phyloP scores from a whole-genome alignment of 2,888 invertebrate species.

The Oscheius myriophilus region DNA sequence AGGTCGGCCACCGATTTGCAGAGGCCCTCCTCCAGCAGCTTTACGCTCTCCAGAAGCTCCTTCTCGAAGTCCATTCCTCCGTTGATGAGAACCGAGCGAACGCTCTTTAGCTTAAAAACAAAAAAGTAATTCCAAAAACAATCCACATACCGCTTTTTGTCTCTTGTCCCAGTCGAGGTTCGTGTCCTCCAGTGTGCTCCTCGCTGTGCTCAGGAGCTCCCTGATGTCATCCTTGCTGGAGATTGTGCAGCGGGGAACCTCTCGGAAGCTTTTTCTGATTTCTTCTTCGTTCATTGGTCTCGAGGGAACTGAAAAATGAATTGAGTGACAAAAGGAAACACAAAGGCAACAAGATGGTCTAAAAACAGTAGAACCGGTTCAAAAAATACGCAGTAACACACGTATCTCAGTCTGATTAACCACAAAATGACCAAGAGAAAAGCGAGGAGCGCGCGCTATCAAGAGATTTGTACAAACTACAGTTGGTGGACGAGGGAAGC shows the following conservation, averaged over 20 bases:
- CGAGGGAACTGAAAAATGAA: constrained; percentile 14
- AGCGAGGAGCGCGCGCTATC: too few relatives aligned
- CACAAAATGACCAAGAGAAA: too few relatives aligned
- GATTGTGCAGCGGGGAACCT: constrained; percentile 34
- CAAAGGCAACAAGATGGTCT: too few relatives aligned
- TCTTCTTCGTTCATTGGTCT: constrained; percentile 43
- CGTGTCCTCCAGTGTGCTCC: constrained; percentile 74
- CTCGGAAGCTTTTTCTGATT: constrained; percentile 36
- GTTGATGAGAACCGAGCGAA: constrained; percentile 30
- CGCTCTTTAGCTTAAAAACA: constrained; percentile 33
- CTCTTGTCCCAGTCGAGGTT: constrained; percentile 92
- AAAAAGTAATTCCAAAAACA: neutral
- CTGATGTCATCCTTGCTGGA: constrained; percentile 10
- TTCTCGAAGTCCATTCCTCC: constrained; percentile 38
- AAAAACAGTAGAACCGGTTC: too few relatives aligned
- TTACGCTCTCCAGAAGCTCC: constrained; percentile 73
- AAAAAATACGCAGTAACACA: too few relatives aligned
- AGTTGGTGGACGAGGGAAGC: too few relatives aligned
- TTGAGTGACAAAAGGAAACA: too few relatives aligned
- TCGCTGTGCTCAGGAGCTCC: constrained; percentile 10
- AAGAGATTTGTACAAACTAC: too few relatives aligned
- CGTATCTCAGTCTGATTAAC: too few relatives aligned
- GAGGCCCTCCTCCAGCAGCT: constrained; percentile 83
- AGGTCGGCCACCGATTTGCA: constrained; percentile 86
- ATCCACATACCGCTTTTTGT: constrained; percentile 82